Conservation (phyloP, 2,797 vertebrate genomes). For the Channallabes apus region DNA sequence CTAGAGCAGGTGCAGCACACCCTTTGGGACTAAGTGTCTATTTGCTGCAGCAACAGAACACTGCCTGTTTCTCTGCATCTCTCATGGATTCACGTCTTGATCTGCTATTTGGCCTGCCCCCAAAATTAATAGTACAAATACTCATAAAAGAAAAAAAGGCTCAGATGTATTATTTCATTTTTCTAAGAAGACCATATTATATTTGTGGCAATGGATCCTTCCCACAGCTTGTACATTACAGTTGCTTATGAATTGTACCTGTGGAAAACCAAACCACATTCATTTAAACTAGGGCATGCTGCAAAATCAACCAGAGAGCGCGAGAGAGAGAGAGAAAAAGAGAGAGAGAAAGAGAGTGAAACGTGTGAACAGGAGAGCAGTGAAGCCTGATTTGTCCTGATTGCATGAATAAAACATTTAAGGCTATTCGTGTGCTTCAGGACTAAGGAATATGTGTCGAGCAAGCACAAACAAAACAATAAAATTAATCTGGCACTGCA, state of each 20-base stretch:
- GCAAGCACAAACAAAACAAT: conserved; percentile 66
- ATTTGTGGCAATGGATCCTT: not conserved
- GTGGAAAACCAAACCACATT: conserved; percentile 57
- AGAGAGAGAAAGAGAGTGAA: not conserved
- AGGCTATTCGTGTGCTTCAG: conserved; percentile 71
- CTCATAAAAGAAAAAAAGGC: conserved; percentile 46
- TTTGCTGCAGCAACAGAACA: conserved; percentile 52
- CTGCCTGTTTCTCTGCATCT: conserved; percentile 42
- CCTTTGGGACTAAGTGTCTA: conserved; percentile 55
- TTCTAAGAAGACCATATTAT: conserved; percentile 3
- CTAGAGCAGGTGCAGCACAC: conserved; percentile 54
- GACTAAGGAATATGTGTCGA: conserved; percentile 64
- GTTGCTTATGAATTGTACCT: conserved; percentile 37
- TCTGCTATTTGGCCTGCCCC: conserved; percentile 56
- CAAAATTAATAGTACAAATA: conserved; percentile 62
- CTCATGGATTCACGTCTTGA: conserved; percentile 42
- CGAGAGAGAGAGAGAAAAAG: not conserved
- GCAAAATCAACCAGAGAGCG: not conserved
- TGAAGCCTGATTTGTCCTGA: conserved; percentile 62
- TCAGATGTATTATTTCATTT: not conserved
- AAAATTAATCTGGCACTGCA: conserved; percentile 58
- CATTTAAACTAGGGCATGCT: conserved; percentile 24
- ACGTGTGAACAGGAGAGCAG: conserved; percentile 50
- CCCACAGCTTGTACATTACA: not conserved
- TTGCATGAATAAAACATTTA: conserved; percentile 78